These are phyloP conservation scores for Ophthalmolycus amberensis DNA, from an alignment of 2,113 vertebrate genomes.

Conservation along the genomic window DNA sequence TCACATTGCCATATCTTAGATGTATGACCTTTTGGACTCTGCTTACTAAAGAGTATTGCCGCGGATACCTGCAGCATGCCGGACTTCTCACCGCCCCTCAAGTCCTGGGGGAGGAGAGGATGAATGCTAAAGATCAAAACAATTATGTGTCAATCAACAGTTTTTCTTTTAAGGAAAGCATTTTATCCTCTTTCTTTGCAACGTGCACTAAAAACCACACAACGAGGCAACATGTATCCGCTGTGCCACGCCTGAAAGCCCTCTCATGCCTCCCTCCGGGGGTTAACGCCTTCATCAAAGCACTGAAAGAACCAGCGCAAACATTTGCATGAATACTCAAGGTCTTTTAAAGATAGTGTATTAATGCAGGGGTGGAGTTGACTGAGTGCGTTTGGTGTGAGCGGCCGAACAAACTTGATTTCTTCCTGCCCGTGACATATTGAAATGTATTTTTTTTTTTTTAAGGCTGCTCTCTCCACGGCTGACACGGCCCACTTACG, in stretches of 20 bases:
- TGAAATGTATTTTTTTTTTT: conserved; percentile 63
- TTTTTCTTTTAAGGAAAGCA: neutral
- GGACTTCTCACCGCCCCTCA: conserved; percentile 7
- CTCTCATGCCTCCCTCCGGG: conserved; percentile 16
- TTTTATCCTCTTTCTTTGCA: neutral
- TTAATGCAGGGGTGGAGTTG: conserved; percentile 32
- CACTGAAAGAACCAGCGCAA: conserved; percentile 34
- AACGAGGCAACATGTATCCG: neutral
- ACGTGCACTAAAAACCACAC: neutral
- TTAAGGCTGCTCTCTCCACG: conserved; percentile 49
- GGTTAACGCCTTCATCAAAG: conserved; percentile 40
- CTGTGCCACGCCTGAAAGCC: conserved; percentile 41
- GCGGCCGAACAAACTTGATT: conserved; percentile 63
- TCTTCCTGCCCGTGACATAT: conserved; percentile 64
- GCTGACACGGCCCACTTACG: conserved; percentile 85
- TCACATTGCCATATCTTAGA: conserved; percentile 27
- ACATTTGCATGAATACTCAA: conserved; percentile 55
- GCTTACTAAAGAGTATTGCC: conserved; percentile 14
- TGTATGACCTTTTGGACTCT: conserved; percentile 35
- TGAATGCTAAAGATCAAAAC: neutral
- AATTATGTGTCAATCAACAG: neutral
- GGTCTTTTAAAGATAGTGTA: conserved; percentile 34
- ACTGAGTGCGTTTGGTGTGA: conserved; percentile 44
- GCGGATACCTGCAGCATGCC: neutral
- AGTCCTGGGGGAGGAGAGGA: neutral